Evolutionary conservation across 2,113 vertebrate genomes (phyloP), one percentile per base, ranked within the genome.

Genomic region (Pelecanus crispus): DNA sequence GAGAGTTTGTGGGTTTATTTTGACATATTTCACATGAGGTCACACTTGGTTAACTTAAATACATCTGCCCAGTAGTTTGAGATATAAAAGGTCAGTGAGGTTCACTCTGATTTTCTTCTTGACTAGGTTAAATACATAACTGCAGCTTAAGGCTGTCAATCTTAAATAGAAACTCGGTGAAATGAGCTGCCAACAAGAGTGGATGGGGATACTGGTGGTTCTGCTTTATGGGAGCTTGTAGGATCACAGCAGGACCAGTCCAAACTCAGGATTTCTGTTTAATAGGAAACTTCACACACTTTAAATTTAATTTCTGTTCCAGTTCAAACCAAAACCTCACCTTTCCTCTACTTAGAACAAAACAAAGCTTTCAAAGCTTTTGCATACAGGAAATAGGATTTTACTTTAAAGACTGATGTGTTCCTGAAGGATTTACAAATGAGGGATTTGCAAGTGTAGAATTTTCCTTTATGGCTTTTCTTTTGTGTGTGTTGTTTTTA

Each of bases 61-160:
- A 78, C 17, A 15, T 83, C 21, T 92, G 36, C 53, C 34, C 53
- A 32, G 38, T 85, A 79, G 25, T 75, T 89, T 17, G 34, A 82
- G 50, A 50, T 80, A 10, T 49, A 58, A 80, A 68, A 90, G 13
- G 53, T 90, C 44, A 45, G 26, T 58, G 90, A 73, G 22, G 81
- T 94, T 96, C 44, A 28, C 17, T 85, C 52, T 52, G 85, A 85
- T 91, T 96, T 96, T 95, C 90, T 94, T 94, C 92, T 79, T 91
- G 52, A 67, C 70, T 85, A 68, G 58, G 4, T 95, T 91, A 93
- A 94, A 87, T 85, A 81, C 36, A 11, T 68, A 58, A 71, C 36
- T 91, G 78, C 17, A 87, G 62, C 71, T 91, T 84, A 72, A 91
- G 66, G 84, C 47, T 38, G 62, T 85, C 49, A 70, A 2, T 93